phyloP scores from a whole-genome alignment of 2,888 invertebrate genomes.

The Spodoptera exigua region DNA sequence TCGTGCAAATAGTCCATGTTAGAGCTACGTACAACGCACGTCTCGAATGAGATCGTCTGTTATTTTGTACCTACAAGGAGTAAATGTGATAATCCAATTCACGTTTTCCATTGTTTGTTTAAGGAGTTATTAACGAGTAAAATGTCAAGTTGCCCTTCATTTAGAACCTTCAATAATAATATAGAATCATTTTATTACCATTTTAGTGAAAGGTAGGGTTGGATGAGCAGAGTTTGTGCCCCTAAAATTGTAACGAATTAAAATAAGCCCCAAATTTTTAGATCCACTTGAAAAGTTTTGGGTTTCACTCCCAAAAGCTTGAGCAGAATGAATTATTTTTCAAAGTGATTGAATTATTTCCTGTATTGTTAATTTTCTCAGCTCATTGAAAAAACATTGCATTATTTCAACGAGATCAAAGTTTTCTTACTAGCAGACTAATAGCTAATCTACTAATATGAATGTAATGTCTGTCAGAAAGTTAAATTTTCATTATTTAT shows the following conservation, averaged over 20 bases:
- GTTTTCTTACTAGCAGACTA: too few relatives aligned
- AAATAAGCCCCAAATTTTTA: slow-evolving; percentile 55
- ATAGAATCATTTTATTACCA: slow-evolving; percentile 37
- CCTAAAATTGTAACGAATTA: slow-evolving; percentile 52
- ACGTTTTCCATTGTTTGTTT: slow-evolving; percentile 34
- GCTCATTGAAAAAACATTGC: too few relatives aligned
- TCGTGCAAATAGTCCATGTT: slow-evolving; percentile 28
- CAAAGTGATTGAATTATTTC: slow-evolving; percentile 51
- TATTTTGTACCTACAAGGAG: slow-evolving; percentile 13
- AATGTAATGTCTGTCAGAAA: too few relatives aligned
- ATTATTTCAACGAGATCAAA: too few relatives aligned
- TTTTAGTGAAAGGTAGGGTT: slow-evolving; percentile 43
- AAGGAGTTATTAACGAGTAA: slow-evolving; percentile 25
- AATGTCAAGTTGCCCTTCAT: slow-evolving; percentile 40
- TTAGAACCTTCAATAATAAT: slow-evolving; percentile 34
- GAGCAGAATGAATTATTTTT: slow-evolving; percentile 19
- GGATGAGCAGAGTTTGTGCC: slow-evolving; percentile 9
- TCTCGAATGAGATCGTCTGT: not conserved
- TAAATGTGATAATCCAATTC: slow-evolving; percentile 37
- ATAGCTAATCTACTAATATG: too few relatives aligned
- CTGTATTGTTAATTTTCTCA: too few relatives aligned
- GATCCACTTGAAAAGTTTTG: slow-evolving; percentile 52
- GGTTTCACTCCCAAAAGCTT: slow-evolving; percentile 52
- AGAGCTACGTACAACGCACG: slow-evolving; percentile 9
- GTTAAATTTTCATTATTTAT: too few relatives aligned